phyloP scores from a whole-genome alignment of 2,888 invertebrate species.

The Leucophenga maculata region DNA sequence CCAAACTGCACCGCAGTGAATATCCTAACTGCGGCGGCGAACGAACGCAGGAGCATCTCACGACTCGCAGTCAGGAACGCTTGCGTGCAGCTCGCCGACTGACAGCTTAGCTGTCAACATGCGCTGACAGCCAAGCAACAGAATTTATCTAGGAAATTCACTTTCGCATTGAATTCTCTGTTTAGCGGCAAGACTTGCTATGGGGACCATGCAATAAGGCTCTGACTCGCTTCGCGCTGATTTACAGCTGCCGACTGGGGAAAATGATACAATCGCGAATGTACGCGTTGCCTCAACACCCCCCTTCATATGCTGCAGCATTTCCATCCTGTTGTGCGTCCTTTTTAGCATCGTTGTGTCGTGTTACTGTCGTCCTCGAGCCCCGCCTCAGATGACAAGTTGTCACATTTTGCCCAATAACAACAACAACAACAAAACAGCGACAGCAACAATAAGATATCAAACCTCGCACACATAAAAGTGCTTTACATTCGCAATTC shows the following conservation, averaged over 20 bases:
- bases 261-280: conserved; percentile 11
- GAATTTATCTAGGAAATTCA: conserved; percentile 14
- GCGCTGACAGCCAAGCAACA: conserved; percentile 11
- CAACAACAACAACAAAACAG: neutral
- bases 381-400: neutral
- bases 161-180: conserved; percentile 2
- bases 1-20: neutral
- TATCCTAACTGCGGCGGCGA: neutral
- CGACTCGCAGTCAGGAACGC: neutral
- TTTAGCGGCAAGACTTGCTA: neutral
- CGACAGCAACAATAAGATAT: conserved; percentile 2
- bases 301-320: too few species aligned
- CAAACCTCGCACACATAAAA: neutral
- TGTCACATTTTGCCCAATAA: conserved; percentile 7
- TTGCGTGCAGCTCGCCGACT: conserved; percentile 10
- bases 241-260: conserved; percentile 17
- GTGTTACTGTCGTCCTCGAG: neutral
- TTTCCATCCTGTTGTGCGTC: too few species aligned
- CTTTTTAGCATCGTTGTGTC: too few species aligned
- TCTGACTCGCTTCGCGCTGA: conserved; percentile 3
- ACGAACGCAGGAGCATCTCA: neutral
- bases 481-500: conserved; percentile 1
- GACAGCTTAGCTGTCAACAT: conserved; percentile 18
- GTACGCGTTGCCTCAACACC: too few species aligned
- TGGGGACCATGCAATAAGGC: neutral